A percentile compares a stretch with the other conserved stretches of the same genome.
These are phyloP conservation scores for Sebastes miniatus DNA, from an alignment of 2,797 vertebrate genomes.

Conservation along the genomic window DNA sequence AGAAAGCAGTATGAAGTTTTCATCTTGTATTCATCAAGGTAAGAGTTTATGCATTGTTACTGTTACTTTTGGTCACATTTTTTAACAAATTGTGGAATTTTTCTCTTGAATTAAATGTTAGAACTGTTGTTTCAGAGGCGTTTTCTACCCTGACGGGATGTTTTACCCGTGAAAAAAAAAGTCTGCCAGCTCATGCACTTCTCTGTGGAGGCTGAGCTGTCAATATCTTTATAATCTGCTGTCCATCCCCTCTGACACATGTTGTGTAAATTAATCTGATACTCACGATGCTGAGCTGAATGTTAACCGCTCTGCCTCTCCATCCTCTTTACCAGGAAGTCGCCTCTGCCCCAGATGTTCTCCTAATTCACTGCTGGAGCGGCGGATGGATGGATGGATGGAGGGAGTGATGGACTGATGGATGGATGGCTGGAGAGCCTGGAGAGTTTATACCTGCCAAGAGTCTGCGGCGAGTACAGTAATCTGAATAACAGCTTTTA, in stretches of 20 bases:
- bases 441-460: slow-evolving; percentile 45
- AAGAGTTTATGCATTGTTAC: not conserved
- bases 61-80: not conserved
- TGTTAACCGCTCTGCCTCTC: slow-evolving; percentile 33
- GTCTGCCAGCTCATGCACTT: not conserved
- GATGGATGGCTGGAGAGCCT: not conserved
- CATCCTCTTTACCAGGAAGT: slow-evolving; percentile 38
- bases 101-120: not conserved
- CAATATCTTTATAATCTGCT: slow-evolving; percentile 61
- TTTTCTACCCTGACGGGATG: not conserved
- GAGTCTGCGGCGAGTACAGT: slow-evolving; percentile 39
- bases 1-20: not conserved
- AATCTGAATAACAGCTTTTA: slow-evolving; percentile 75
- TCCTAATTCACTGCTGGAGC: slow-evolving; percentile 20
- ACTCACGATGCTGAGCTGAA: slow-evolving; percentile 30
- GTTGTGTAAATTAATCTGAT: slow-evolving; percentile 66
- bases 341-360: slow-evolving; percentile 27
- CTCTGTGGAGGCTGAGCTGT: slow-evolving; percentile 29
- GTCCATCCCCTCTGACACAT: slow-evolving; percentile 55
- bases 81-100: not conserved
- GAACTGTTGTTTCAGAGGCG: not conserved
- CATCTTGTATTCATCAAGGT: not conserved
- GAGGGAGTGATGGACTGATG: not conserved
- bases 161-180: not conserved
- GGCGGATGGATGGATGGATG: not conserved